These are phyloP conservation scores for Arctia plantaginis DNA, from an alignment of 2,888 invertebrate species.

Conservation along the genomic window DNA sequence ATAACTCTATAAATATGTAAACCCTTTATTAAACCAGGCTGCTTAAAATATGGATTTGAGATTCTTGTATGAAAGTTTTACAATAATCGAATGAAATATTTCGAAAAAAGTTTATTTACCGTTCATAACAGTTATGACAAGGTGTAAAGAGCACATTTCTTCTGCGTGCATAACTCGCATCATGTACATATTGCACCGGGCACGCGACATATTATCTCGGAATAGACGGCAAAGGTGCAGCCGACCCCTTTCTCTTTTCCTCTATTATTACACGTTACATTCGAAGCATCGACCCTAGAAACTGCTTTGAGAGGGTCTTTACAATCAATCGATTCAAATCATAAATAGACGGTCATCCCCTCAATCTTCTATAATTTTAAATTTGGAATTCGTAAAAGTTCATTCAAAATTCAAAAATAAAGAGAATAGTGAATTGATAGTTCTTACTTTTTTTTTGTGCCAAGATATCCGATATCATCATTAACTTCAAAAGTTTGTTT, in stretches of 20 bases:
- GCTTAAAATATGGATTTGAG: neutral
- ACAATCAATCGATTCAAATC: conserved; percentile 62
- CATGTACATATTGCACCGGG: conserved; percentile 54
- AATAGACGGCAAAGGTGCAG: conserved; percentile 71
- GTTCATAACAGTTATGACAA: conserved; percentile 48
- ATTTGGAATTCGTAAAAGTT: conserved; percentile 25
- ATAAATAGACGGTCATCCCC: conserved; percentile 45
- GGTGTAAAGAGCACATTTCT: conserved; percentile 55
- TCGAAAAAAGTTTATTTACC: neutral
- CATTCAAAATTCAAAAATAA: conserved; percentile 21
- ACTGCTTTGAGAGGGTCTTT: conserved; percentile 61
- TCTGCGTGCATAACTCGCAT: conserved; percentile 32
- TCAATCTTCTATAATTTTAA: conserved; percentile 47
- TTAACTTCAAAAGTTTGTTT: neutral
- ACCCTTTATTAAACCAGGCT: neutral
- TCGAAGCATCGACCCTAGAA: conserved; percentile 67
- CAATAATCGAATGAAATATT: conserved; percentile 2
- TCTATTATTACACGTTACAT: conserved; percentile 66
- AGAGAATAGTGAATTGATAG: neutral
- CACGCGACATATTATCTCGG: conserved; percentile 74
- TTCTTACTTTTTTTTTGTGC: neutral
- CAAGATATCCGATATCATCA: neutral
- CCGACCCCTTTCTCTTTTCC: conserved; percentile 75
- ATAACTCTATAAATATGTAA: too few species aligned
- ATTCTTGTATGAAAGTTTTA: neutral